phyloP scores from a whole-genome alignment of 1,140 invertebrate genomes.

The Orius insidiosus region DNA sequence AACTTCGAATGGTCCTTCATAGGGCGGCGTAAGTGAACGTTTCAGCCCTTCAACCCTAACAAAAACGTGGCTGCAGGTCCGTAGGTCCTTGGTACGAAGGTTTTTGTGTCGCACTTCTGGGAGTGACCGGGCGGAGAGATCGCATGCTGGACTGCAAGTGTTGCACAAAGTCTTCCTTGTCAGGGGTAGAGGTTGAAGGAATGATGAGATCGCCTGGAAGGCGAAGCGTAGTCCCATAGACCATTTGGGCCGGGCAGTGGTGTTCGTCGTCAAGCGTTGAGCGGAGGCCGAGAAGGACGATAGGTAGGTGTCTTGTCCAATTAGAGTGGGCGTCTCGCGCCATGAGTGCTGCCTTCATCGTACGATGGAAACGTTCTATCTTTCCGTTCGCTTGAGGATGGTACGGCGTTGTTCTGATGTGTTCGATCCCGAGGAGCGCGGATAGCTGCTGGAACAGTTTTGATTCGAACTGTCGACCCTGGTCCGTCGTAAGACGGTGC shows the following conservation, averaged over 20 bases:
- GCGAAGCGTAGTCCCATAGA: conserved; percentile 17
- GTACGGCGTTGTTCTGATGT: background rate
- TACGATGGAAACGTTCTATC: conserved; percentile 22
- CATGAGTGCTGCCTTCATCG: conserved; percentile 21
- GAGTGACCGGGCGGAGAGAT: too few species aligned
- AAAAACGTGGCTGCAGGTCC: too few species aligned
- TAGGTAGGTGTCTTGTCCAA: conserved; percentile 17
- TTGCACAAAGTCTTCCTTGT: background rate
- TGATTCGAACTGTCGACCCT: conserved; percentile 24
- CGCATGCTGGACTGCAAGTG: background rate
- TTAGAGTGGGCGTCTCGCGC: background rate
- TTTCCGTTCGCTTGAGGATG: conserved; percentile 22
- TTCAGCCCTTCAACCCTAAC: too few species aligned
- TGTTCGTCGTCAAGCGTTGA: conserved; percentile 19
- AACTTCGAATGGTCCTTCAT: too few species aligned
- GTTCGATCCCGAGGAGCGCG: background rate
- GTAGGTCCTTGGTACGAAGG: too few species aligned
- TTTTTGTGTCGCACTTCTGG: too few species aligned
- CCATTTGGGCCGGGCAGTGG: conserved; percentile 22
- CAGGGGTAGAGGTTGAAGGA: background rate
- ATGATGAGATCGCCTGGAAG: conserved; percentile 17
- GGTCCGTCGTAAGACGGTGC: conserved; percentile 21
- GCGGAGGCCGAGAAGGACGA: conserved; percentile 19
- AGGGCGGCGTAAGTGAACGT: too few species aligned
- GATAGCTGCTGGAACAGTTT: background rate